Percentiles rank a stretch among this genome's conserved stretches.
Evolutionary conservation across 2,888 invertebrate species (phyloP).

Genomic region (Diarsia brunnea): DNA sequence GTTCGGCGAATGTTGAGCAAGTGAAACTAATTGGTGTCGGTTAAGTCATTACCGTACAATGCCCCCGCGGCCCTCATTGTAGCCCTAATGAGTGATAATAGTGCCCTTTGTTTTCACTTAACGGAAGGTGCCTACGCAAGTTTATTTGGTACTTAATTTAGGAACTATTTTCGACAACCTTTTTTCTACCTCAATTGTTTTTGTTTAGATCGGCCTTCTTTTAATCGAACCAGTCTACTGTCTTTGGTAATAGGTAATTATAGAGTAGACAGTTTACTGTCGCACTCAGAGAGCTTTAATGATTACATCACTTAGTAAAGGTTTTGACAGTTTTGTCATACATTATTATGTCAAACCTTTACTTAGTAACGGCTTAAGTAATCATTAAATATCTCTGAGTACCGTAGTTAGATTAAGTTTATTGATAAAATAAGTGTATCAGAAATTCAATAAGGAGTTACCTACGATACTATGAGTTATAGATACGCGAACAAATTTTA

Average conservation of each 20-base stretch:
- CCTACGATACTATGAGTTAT: constrained; percentile 48
- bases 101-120: constrained; percentile 75
- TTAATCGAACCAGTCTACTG: not conserved
- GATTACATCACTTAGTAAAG: no score
- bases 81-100: constrained; percentile 77
- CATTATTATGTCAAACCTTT: no score
- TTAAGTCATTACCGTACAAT: constrained; percentile 71
- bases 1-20: constrained; percentile 68
- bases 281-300: no score
- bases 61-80: constrained; percentile 78
- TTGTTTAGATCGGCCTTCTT: not conserved
- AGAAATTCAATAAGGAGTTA: constrained; percentile 28
- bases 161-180: constrained; percentile 43
- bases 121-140: constrained; percentile 47
- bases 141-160: constrained; percentile 50
- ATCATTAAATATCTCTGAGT: no score
- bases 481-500: constrained; percentile 25
- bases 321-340: no score
- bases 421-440: constrained; percentile 10
- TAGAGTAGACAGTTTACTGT: constrained; percentile 3
- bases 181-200: constrained; percentile 6
- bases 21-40: constrained; percentile 72
- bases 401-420: no score
- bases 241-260: constrained; percentile 4
- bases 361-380: no score